phyloP scores from a whole-genome alignment of 2,113 vertebrate species.

The Zosterops japonicus region DNA sequence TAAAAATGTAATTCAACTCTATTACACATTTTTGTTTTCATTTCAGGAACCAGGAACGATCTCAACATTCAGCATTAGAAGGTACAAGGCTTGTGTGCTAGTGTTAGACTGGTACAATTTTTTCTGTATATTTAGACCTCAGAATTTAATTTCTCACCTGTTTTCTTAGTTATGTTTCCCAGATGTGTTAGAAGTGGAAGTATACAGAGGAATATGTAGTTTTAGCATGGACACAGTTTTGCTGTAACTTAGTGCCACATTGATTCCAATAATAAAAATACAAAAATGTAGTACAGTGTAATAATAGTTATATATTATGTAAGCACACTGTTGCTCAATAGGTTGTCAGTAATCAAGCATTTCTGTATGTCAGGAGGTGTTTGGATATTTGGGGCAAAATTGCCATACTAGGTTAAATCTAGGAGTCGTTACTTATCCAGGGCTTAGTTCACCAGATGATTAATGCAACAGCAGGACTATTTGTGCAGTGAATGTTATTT shows the following conservation, averaged over 20 bases:
- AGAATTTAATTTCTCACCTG: background rate
- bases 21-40: background rate
- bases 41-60: background rate
- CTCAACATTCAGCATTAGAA: background rate
- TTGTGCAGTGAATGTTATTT: constrained; percentile 3
- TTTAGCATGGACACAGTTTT: background rate
- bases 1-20: background rate
- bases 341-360: background rate
- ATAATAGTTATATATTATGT: background rate
- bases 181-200: background rate
- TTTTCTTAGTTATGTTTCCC: background rate
- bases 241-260: background rate
- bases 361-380: background rate
- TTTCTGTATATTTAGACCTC: background rate
- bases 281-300: background rate
- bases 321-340: background rate
- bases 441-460: constrained; percentile 11
- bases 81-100: background rate
- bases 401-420: background rate
- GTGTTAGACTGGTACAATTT: background rate
- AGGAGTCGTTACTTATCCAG: background rate
- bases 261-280: background rate
- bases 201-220: background rate
- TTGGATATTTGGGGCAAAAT: background rate
- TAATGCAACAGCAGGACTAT: background rate